phyloP scores from a whole-genome alignment of 1,140 invertebrate species.

The Drosophila albomicans region DNA sequence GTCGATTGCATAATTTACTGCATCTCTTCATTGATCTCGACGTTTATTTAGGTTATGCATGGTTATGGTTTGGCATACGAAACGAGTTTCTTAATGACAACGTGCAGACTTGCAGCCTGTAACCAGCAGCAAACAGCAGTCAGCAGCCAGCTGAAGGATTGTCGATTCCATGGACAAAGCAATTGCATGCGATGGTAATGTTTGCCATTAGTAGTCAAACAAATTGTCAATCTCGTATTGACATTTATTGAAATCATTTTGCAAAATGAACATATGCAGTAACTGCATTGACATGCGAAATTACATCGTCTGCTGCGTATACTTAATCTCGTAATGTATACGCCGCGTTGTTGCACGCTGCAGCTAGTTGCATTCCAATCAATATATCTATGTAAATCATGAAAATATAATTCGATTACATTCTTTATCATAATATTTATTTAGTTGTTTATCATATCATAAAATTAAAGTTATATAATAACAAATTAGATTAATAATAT shows the following conservation, averaged over 20 bases:
- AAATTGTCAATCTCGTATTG: background rate
- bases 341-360: background rate
- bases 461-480: too few relatives aligned
- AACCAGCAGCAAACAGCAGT: too few relatives aligned
- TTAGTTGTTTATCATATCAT: too few relatives aligned
- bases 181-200: conserved; percentile 1
- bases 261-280: background rate
- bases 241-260: background rate
- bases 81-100: conserved; percentile 59
- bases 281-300: background rate
- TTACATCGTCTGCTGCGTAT: conserved; percentile 1
- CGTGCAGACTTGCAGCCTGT: conserved; percentile 15
- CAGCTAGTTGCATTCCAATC: too few relatives aligned
- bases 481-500: too few relatives aligned
- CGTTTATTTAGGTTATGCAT: conserved; percentile 76
- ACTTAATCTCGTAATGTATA: conserved; percentile 1
- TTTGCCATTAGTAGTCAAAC: background rate
- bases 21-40: conserved; percentile 77
- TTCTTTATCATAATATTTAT: too few relatives aligned
- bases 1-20: conserved; percentile 77
- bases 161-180: conserved; percentile 1
- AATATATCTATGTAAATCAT: too few relatives aligned
- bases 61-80: conserved; percentile 40
- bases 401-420: too few relatives aligned
- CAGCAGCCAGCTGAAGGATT: conserved; percentile 18